Evolutionary conservation across 2,113 vertebrate species (phyloP), one percentile per base, ranked within the genome.

Genomic region (Psittacula cyanocephala): DNA sequence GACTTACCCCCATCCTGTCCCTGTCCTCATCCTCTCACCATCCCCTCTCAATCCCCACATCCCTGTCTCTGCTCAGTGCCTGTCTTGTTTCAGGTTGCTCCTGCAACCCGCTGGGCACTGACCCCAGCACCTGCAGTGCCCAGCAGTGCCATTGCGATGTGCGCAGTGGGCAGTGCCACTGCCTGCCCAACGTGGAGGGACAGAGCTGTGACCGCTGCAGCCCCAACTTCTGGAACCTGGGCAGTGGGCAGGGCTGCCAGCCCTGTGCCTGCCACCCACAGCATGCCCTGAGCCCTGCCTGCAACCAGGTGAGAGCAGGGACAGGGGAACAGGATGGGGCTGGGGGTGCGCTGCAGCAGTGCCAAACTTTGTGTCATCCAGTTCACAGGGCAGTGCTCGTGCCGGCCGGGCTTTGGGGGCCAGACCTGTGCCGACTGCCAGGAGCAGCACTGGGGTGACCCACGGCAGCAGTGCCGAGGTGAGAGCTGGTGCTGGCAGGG

Each of bases 301-400:
- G 99, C 91, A 99, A 99, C 64, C 99, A 99, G 98, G 99, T 99
- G 84, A 85, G 91, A 0, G 10, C 2, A 0, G 49, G 22, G 43
- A 24, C 1, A 2, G 35, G 20, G 19, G 2, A 2, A 23, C 7
- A 13, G n/a, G 14, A 12, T n/a, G 39, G 52, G 46, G 24, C 41
- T 25, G 13, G 41, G 35, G 22, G 3, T 7, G 10, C 3, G 9
- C 33, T 29, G 59, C 83, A 64, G 59, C 63, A n/a, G 47, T 41
- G 46, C 63, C 63, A 83, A 49, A 71, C 46, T 53, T 0, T 0
- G 0, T 88, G 39, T 70, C 52, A 88, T 37, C 86, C 94, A 99
- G 99, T 99, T 99, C 92, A 99, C 98, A 8, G 99, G 99, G 14
- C 98, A 99, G 93, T 99, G 99, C 96, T 99, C 98, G 6, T 99